Evolutionary conservation across 2,113 vertebrate genomes (phyloP), one percentile per base, ranked within the genome.

Genomic region (Cervus canadensis): DNA sequence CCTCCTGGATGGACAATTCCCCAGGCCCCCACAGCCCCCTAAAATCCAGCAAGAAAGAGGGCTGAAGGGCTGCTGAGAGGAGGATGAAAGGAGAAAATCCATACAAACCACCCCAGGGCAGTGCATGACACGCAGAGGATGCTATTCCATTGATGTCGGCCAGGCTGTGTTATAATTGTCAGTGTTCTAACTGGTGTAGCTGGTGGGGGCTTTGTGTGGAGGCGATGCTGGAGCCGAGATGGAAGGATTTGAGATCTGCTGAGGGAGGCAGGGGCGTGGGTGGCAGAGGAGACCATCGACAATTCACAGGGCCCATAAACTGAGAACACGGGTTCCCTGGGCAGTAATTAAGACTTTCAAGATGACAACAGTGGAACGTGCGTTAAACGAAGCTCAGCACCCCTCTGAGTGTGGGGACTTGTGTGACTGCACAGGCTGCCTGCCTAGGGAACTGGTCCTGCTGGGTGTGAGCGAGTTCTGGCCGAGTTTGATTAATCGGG

Each of bases 341-440:
- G 45, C 26, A 83, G 82, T 86, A 71, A 19, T 21, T 74, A 59
- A 67, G 85, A 19, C 60, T 28, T 60, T 67, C n/a, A 62, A 8
- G 71, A 87, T 4, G 10, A 56, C 15, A 23, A 12, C 5, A 62
- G 56, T 15, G 3, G 57, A 67, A 40, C 15, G 2, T 5, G 40
- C 3, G 0, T 54, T 45, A 87, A 76, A 28, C 1, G 5, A 88
- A 62, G 87, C 33, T 16, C 26, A n/a, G 50, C 40, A 36, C 67
- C 28, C 52, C 33, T 83, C 57, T 9, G 45, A 71, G 50, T 0
- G 2, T 3, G 45, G 15, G 30, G 19, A 14, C 50, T 12, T 3
- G 0, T 0, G 0, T 0, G 5, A 11, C 54, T 13, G 6, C 40
- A 36, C 19, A 21, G 43, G 13, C 1, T 17, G 16, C 17, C 40